Conservation (phyloP, 1,140 invertebrate species). For the Apis laboriosa region DNA sequence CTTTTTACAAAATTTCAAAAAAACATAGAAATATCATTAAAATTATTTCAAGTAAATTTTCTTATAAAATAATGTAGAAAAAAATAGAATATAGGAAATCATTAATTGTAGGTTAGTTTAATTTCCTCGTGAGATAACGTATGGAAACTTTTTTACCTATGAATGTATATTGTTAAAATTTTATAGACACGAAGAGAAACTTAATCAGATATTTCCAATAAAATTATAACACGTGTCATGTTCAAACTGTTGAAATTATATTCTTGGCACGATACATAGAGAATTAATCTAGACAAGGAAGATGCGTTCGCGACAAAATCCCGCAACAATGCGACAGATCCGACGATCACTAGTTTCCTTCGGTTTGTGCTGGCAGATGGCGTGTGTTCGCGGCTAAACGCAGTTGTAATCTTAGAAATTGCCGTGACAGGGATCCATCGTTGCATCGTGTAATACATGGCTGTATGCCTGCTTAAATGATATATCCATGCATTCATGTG, state of each 20-base stretch:
- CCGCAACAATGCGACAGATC: conserved; percentile 60
- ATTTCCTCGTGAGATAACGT: no score
- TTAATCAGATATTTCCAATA: neutral
- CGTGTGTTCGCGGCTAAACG: conserved; percentile 60
- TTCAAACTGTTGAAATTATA: neutral
- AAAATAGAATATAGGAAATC: no score
- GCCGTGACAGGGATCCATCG: conserved; percentile 46
- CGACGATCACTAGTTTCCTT: conserved; percentile 52
- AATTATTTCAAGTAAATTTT: no score
- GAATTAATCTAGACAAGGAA: conserved; percentile 55
- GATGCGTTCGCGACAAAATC: conserved; percentile 53
- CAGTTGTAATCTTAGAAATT: conserved; percentile 64
- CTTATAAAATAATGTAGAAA: no score
- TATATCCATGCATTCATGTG: neutral
- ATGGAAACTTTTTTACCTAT: no score
- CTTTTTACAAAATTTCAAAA: no score
- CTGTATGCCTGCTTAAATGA: neutral
- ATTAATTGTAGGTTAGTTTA: no score
- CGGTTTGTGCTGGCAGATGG: conserved; percentile 40
- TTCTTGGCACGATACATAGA: conserved; percentile 33
- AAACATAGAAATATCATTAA: no score
- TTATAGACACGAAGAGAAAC: no score
- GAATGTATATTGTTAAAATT: no score
- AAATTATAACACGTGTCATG: neutral
- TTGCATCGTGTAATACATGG: conserved; percentile 39